These are phyloP conservation scores for Calcarius lapponicus DNA, from an alignment of 2,797 vertebrate species.

Conservation along the genomic window DNA sequence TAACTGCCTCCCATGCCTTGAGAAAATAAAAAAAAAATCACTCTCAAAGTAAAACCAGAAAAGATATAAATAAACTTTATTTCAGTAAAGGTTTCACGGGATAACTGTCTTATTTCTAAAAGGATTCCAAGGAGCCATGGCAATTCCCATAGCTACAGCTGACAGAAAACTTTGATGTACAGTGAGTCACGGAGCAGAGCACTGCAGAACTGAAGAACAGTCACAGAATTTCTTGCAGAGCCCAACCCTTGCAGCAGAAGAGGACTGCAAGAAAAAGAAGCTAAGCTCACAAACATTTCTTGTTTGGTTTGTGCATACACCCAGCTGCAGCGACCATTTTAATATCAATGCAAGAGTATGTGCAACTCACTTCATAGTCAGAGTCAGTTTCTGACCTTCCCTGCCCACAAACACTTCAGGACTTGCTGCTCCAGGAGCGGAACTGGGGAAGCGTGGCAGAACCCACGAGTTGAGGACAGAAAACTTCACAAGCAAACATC, in stretches of 20 bases:
- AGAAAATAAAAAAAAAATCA: slow-evolving; percentile 44
- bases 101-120: neutral
- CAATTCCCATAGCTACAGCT: neutral
- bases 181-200: neutral
- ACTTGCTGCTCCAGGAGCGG: fast-evolving
- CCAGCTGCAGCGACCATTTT: neutral
- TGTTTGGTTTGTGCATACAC: neutral
- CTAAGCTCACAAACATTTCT: neutral
- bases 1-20: slow-evolving; percentile 37
- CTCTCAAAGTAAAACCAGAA: slow-evolving; percentile 31
- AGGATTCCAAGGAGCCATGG: neutral
- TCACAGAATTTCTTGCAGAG: neutral
- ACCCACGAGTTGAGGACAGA: neutral
- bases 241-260: neutral
- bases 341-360: neutral
- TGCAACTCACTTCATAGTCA: neutral
- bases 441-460: neutral
- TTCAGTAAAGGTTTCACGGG: slow-evolving; percentile 35
- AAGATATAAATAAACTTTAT: slow-evolving; percentile 14
- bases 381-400: neutral
- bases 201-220: neutral
- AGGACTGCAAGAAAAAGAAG: neutral
- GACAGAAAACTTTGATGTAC: neutral
- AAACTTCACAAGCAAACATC: neutral
- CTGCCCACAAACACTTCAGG: neutral